These are phyloP conservation scores for Nemurella pictetii DNA, from an alignment of 2,888 invertebrate genomes.

Conservation along the genomic window DNA sequence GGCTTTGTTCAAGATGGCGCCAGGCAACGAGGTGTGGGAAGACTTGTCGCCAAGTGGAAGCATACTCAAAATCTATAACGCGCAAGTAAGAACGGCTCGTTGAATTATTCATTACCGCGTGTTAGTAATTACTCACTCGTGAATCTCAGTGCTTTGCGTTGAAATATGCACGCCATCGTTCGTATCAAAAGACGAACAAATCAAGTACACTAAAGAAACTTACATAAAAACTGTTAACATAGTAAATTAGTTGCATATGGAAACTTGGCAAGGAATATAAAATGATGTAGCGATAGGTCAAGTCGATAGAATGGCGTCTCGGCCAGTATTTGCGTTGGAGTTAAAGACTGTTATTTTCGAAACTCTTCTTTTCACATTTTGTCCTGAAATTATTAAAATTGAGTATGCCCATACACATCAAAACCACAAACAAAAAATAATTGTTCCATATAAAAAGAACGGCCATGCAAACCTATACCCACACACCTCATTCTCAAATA, in stretches of 20 bases:
- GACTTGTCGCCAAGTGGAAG: slow-evolving; percentile 83
- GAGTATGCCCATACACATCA: no score
- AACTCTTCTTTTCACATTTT: no score
- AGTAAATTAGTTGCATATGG: background rate
- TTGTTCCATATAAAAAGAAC: no score
- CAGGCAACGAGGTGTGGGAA: slow-evolving; percentile 80
- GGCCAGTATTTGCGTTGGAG: no score
- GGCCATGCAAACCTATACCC: no score
- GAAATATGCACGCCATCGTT: background rate
- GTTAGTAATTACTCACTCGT: background rate
- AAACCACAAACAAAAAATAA: no score
- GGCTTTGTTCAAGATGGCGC: slow-evolving; percentile 70
- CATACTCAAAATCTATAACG: slow-evolving; percentile 75
- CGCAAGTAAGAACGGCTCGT: slow-evolving; percentile 61
- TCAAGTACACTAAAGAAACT: background rate
- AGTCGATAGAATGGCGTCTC: no score
- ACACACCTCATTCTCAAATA: no score
- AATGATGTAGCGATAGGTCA: no score
- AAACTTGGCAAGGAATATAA: background rate
- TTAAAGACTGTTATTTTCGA: no score
- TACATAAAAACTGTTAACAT: background rate
- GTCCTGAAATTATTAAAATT: no score
- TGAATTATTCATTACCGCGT: background rate
- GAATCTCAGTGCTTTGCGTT: background rate
- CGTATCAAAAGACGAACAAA: background rate